Base-by-base conservation (phyloP, 1,140 invertebrate species). In the Dendroctonus ponderosae region DNA sequence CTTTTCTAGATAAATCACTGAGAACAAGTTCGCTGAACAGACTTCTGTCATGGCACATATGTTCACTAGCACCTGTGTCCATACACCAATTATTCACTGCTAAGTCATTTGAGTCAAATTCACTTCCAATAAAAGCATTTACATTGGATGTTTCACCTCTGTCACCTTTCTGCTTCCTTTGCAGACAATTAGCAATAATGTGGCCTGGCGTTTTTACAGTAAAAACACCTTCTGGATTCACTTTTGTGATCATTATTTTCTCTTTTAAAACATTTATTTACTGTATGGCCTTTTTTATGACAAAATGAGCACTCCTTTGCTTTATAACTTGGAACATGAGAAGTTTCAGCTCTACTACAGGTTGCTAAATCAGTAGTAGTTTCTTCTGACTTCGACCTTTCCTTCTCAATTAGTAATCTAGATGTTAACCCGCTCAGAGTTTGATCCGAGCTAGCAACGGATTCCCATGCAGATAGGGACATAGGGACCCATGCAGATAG, bases 401-500 rank as follows among this genome's bases (percentile, higher is more conserved):
- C n/a, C n/a, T n/a, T n/a, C n/a, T n/a, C n/a, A n/a, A n/a, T n/a
- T n/a, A n/a, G n/a, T n/a, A n/a, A n/a, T n/a, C n/a, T n/a, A n/a
- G n/a, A n/a, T n/a, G n/a, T n/a, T n/a, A n/a, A n/a, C n/a, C n/a
- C n/a, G n/a, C n/a, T n/a, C n/a, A n/a, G n/a, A n/a, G n/a, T n/a
- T n/a, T n/a, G n/a, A n/a, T n/a, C n/a, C n/a, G n/a, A n/a, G n/a
- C n/a, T n/a, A n/a, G n/a, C n/a, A n/a, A n/a, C n/a, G n/a, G n/a
- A n/a, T n/a, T n/a, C n/a, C n/a, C n/a, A n/a, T n/a, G n/a, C n/a
- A n/a, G n/a, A n/a, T n/a, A n/a, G n/a, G n/a, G n/a, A n/a, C n/a
- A n/a, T n/a, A n/a, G n/a, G n/a, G n/a, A n/a, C n/a, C n/a, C 70
- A 62, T 15, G 67, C 66, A 3, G 69, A 66, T 0, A 68, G 66